Conservation (phyloP, 2,113 vertebrate species). For the Holacanthus passer region DNA sequence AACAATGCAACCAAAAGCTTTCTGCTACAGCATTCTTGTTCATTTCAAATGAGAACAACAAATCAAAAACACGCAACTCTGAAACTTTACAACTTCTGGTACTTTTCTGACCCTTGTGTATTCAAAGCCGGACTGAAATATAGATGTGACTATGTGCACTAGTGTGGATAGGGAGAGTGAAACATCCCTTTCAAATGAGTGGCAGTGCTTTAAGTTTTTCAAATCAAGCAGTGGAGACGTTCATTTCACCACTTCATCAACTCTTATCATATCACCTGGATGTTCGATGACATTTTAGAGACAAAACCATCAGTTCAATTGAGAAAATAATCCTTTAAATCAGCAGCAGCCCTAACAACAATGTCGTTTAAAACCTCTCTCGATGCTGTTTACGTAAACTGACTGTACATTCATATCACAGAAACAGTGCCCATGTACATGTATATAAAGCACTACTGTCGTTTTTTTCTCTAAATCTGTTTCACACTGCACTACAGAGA, state of each 20-base stretch:
- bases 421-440: not conserved
- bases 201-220: not conserved
- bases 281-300: not conserved
- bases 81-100: not conserved
- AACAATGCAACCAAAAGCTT: not conserved
- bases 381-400: not conserved
- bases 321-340: not conserved
- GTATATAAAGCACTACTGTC: not conserved
- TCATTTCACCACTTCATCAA: no score
- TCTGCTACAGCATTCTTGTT: not conserved
- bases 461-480: not conserved
- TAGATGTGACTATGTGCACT: not conserved
- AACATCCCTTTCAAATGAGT: not conserved
- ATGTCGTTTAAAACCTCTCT: not conserved
- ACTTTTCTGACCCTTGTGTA: not conserved
- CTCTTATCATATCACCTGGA: not conserved
- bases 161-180: not conserved
- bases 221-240: not conserved
- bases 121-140: not conserved
- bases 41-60: not conserved
- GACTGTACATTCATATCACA: not conserved
- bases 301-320: not conserved
- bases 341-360: not conserved
- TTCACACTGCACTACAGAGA: not conserved
- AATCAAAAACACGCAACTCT: not conserved